phyloP scores from a whole-genome alignment of 2,113 vertebrate species.

The Empidonax traillii region DNA sequence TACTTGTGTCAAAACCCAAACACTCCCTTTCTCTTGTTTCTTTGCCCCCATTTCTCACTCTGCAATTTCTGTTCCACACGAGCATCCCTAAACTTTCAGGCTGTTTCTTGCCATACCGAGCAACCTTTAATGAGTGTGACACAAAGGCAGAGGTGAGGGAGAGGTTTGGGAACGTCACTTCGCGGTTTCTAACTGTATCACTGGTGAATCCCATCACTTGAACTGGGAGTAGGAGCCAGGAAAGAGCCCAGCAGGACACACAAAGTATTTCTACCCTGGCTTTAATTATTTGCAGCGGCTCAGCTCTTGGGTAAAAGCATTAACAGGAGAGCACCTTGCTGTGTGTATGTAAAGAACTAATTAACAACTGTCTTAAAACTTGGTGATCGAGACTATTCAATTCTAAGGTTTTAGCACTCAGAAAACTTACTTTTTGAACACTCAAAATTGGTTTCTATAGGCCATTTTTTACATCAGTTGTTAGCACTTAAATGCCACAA shows the following conservation, averaged over 20 bases:
- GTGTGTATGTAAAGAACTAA: neutral
- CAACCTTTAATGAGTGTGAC: neutral
- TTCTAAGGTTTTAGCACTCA: neutral
- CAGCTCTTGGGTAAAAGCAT: neutral
- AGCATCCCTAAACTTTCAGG: neutral
- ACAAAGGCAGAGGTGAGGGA: neutral
- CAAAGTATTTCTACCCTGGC: neutral
- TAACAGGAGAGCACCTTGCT: neutral
- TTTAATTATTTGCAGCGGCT: neutral
- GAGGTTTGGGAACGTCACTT: neutral
- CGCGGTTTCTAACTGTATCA: neutral
- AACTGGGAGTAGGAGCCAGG: neutral
- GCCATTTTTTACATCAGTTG: neutral
- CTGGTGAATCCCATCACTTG: neutral
- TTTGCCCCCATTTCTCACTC: neutral
- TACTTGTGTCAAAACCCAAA: neutral
- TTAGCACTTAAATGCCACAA: conserved; percentile 25
- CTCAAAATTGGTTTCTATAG: neutral
- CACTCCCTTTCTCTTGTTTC: neutral
- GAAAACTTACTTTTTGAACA: neutral
- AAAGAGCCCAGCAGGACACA: neutral
- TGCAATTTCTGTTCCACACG: neutral
- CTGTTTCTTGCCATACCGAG: neutral
- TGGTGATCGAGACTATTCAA: neutral
- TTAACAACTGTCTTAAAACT: neutral